Evolutionary conservation across 2,888 invertebrate species (phyloP), one percentile per base, ranked within the genome.

Genomic region (Arrhopalites spinosus): DNA sequence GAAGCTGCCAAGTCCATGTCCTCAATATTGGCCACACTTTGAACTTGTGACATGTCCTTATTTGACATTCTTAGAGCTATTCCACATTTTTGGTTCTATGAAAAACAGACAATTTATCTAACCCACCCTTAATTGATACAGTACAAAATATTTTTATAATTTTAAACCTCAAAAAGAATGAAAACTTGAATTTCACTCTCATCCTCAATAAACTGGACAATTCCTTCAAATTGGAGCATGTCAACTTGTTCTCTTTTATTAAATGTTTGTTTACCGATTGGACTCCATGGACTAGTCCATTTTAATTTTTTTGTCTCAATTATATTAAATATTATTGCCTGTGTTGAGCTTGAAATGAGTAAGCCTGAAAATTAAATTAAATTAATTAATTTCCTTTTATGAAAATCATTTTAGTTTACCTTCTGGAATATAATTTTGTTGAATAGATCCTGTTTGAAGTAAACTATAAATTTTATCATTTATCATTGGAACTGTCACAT

Each of bases 11-110:
- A 20, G 17, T 53, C 25, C 23, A 72, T 36, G 5, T 56, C 25
- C 61, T 72, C 71, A n/a, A 72, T 72, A 61, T 72, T 72, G 5
- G 71, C 71, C 3, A 72, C 71, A 63, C 61, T 61, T 45, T 61
- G 2, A 25, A 61, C 61, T 15, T 29, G 7, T 8, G 29, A 15
- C 7, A 72, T 61, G n/a, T 72, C 45, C 36, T 36, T n/a, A 23
- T 56, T 61, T 1, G 71, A 61, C 71, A 72, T 72, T 45, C 71
- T 61, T 13, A 72, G 25, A 45, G 71, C 71, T 36, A 72, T 17
- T 3, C 71, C 71, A 61, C 25, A 59, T 45, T 72, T 61, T n/a
- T 17, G n/a, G 59, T 72, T 63, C 71, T 72, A 29, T 25, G 27
- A 20, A 45, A 43, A 61, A 47, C 1, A 36, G 25, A 25, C 59